phyloP scores from a whole-genome alignment of 2,888 invertebrate species.

The Entomobrya proxima region DNA sequence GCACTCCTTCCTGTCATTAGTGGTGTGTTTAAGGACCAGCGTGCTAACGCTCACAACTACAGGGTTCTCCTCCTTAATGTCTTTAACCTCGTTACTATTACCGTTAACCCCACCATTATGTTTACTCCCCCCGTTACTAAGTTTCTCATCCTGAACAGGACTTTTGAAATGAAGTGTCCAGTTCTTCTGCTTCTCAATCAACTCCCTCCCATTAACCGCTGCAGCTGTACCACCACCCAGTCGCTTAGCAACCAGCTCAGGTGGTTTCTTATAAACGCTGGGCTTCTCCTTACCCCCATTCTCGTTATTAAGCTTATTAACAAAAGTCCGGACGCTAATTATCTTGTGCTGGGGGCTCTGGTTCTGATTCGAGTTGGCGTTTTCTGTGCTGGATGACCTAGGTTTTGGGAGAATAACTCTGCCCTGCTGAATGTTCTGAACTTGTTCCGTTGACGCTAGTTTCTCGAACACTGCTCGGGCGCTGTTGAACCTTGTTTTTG shows the following conservation, averaged over 20 bases:
- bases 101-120: background rate
- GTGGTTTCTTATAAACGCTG: slow-evolving; percentile 23
- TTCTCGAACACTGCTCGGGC: slow-evolving; percentile 94
- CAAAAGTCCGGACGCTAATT: slow-evolving; percentile 30
- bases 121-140: too few species aligned
- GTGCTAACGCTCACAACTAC: background rate
- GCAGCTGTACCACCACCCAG: slow-evolving; percentile 80
- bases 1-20: background rate
- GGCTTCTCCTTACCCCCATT: background rate
- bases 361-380: slow-evolving; percentile 78
- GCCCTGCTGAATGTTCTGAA: too few species aligned
- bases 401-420: too few species aligned
- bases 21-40: background rate
- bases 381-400: slow-evolving; percentile 78
- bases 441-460: slow-evolving; percentile 79
- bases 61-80: background rate
- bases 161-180: slow-evolving; percentile 89
- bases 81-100: background rate
- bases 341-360: slow-evolving; percentile 35
- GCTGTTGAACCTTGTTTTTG: slow-evolving; percentile 88
- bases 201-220: slow-evolving; percentile 81
- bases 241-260: slow-evolving; percentile 31
- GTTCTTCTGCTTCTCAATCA: slow-evolving; percentile 93
- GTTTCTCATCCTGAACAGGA: background rate
- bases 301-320: slow-evolving; percentile 32